phyloP scores from a whole-genome alignment of 2,113 vertebrate genomes.

The Nycticorax nycticorax region DNA sequence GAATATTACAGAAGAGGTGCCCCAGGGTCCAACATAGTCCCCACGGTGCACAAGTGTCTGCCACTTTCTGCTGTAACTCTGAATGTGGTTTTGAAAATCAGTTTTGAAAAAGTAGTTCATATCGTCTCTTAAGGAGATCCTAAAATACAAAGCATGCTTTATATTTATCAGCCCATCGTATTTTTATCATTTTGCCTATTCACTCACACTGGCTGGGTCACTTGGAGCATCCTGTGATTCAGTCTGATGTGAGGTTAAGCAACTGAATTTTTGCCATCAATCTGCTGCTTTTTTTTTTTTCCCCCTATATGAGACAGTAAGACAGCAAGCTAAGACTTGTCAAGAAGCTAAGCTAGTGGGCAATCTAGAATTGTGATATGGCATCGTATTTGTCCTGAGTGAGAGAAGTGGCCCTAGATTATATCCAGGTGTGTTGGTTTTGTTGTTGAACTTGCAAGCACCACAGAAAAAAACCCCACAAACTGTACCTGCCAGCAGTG shows the following conservation, averaged over 20 bases:
- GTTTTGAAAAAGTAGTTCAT: neutral
- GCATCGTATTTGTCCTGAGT: neutral
- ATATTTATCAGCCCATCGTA: neutral
- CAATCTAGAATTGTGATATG: neutral
- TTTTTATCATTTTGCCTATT: neutral
- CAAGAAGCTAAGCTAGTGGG: neutral
- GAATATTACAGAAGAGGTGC: neutral
- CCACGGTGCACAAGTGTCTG: neutral
- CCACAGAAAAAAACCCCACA: neutral
- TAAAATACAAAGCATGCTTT: neutral
- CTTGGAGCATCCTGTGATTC: neutral
- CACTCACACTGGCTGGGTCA: neutral
- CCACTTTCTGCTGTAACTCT: neutral
- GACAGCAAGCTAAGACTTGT: neutral
- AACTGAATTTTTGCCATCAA: neutral
- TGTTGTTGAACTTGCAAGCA: neutral
- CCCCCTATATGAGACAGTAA: neutral
- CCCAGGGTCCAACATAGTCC: neutral
- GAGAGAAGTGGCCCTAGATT: neutral
- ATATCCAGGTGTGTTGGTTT: neutral
- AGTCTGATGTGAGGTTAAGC: neutral
- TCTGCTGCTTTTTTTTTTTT: neutral
- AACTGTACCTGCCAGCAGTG: neutral
- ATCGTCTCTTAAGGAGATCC: neutral
- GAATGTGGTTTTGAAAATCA: neutral